Conservation (phyloP, 2,888 invertebrate species). For the Xanthorhoe spadicearia region DNA sequence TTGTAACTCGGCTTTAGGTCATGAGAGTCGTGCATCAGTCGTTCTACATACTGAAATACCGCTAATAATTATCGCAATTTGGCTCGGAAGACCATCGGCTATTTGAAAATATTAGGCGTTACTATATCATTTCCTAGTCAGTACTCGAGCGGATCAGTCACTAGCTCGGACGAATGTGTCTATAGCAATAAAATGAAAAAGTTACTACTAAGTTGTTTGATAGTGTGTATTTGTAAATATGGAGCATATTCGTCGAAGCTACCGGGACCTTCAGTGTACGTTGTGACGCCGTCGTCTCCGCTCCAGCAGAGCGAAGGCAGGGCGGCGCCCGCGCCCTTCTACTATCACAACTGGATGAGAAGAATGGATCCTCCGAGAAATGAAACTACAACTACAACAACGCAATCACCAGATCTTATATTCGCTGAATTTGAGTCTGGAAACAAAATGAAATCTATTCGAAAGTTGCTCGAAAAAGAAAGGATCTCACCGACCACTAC, state of each 20-base stretch:
- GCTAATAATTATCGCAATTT: conserved; percentile 81
- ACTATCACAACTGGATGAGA: conserved; percentile 77
- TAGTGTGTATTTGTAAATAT: conserved; percentile 56
- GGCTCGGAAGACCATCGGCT: conserved; percentile 51
- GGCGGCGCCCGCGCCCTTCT: conserved; percentile 73
- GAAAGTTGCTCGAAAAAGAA: conserved; percentile 73
- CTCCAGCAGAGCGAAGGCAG: conserved; percentile 59
- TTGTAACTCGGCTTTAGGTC: conserved; percentile 66
- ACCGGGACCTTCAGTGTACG: conserved; percentile 73
- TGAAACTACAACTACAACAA: conserved; percentile 52
- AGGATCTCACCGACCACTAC: conserved; percentile 53
- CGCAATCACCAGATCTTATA: conserved; percentile 74
- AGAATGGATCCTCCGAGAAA: conserved; percentile 68
- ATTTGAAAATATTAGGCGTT: conserved; percentile 58
- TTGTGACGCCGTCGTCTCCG: conserved; percentile 73
- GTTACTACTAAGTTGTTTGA: conserved; percentile 51
- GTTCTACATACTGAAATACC: conserved; percentile 78
- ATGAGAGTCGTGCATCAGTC: conserved; percentile 68
- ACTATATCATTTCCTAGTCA: conserved; percentile 67
- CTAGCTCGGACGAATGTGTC: conserved; percentile 55
- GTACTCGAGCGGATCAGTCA: conserved; percentile 61
- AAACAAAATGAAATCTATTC: conserved; percentile 69
- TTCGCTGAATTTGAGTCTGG: conserved; percentile 79
- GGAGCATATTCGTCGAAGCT: conserved; percentile 57
- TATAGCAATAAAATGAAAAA: conserved; percentile 61